Percentiles rank a stretch among this genome's conserved stretches.
Evolutionary conservation across 2,888 invertebrate genomes (phyloP).

Genomic region (Macaria liturata): DNA sequence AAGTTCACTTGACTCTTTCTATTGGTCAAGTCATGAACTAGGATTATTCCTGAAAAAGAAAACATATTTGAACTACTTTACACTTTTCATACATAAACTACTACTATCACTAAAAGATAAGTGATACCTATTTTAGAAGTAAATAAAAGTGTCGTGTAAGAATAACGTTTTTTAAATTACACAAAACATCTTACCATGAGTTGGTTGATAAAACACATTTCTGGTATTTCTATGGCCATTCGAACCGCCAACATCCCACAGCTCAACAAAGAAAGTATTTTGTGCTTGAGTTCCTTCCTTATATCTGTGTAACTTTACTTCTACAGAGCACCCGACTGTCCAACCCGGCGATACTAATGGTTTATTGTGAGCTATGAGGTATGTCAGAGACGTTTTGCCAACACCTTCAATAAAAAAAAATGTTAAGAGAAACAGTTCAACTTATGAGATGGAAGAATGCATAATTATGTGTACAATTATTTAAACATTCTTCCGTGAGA

Average conservation of each 20-base stretch:
- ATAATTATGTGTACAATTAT: too few species aligned
- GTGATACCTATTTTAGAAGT: too few species aligned
- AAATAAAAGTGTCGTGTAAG: too few species aligned
- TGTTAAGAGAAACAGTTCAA: too few species aligned
- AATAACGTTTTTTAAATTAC: too few species aligned
- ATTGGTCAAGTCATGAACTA: slow-evolving; percentile 98
- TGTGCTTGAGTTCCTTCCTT: slow-evolving; percentile 97
- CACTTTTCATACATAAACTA: too few species aligned
- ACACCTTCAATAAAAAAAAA: slow-evolving; percentile 86
- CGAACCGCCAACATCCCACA: slow-evolving; percentile 99
- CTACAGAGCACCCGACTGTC: slow-evolving; percentile 98
- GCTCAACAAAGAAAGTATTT: slow-evolving; percentile 95
- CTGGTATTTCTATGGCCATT: slow-evolving; percentile 96
- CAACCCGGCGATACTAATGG: slow-evolving; percentile 94
- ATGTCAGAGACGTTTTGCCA: slow-evolving; percentile 97
- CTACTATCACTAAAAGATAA: too few species aligned
- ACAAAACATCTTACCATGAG: slow-evolving; percentile 86
- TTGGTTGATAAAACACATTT: slow-evolving; percentile 96
- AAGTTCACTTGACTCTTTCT: slow-evolving; percentile 97
- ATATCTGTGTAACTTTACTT: slow-evolving; percentile 97
- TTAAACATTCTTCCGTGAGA: too few species aligned
- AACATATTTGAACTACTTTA: slow-evolving; percentile 17
- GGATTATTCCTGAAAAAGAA: slow-evolving; percentile 87
- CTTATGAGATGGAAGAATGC: too few species aligned
- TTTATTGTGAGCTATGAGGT: slow-evolving; percentile 94